Conservation (phyloP, 1,140 invertebrate species). For the Drosophila suzukii region DNA sequence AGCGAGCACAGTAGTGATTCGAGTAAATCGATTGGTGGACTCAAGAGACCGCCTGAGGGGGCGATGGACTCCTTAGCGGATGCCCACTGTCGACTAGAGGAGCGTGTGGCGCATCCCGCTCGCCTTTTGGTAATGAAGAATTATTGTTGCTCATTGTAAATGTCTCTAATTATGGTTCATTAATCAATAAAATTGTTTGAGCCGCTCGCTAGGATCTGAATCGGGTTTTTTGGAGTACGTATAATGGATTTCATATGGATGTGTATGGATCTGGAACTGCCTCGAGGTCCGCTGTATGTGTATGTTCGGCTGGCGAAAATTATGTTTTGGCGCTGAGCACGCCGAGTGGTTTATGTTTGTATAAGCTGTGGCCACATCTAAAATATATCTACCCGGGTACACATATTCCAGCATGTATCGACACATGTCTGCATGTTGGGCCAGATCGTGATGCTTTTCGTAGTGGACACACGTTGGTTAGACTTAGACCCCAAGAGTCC, state of each 20-base stretch:
- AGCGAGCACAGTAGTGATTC: conserved; percentile 32
- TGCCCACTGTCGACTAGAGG: conserved; percentile 9
- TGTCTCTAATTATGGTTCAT: conserved; percentile 84
- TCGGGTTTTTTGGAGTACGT: conserved; percentile 7
- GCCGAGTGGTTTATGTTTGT: conserved; percentile 32
- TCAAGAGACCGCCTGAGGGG: background rate
- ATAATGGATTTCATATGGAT: background rate
- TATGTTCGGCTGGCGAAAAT: conserved; percentile 42
- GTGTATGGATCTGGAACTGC: background rate
- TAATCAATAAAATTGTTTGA: conserved; percentile 83
- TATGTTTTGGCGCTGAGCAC: conserved; percentile 54
- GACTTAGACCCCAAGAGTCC: background rate
- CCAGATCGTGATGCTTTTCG: conserved; percentile 73
- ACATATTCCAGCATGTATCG: conserved; percentile 43
- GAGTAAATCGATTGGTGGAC: background rate
- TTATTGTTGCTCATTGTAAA: conserved; percentile 82
- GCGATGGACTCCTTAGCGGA: background rate
- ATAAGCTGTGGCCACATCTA: background rate
- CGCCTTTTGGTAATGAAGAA: conserved; percentile 79
- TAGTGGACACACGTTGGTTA: conserved; percentile 73
- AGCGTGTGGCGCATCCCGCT: conserved; percentile 45
- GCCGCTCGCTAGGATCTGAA: conserved; percentile 20
- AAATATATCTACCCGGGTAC: conserved; percentile 21
- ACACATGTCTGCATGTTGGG: conserved; percentile 68
- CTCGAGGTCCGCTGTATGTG: conserved; percentile 1